Conservation (phyloP, 2,113 vertebrate species). For the Megaceryle maxima region DNA sequence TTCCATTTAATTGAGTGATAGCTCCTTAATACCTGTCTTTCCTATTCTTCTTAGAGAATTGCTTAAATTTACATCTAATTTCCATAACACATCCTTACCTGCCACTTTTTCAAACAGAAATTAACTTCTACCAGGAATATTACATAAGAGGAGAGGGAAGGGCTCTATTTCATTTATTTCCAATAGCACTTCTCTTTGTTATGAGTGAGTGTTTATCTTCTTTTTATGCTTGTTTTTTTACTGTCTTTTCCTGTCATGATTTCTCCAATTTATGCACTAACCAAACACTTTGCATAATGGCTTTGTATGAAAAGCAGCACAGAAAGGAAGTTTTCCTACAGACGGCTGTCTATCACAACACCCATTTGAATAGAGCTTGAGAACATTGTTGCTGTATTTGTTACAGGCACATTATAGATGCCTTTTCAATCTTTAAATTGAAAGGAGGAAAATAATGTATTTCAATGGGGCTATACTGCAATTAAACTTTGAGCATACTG, state of each 20-base stretch:
- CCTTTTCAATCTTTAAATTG: neutral
- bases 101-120: neutral
- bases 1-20: neutral
- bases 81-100: neutral
- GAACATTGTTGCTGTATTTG: neutral
- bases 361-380: neutral
- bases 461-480: neutral
- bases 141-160: neutral
- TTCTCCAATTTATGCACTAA: neutral
- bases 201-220: neutral
- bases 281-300: neutral
- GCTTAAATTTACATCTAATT: neutral
- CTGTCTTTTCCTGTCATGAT: neutral
- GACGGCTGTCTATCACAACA: neutral
- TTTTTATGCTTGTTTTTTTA: neutral
- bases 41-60: neutral
- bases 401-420: neutral
- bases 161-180: neutral
- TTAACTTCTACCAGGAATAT: neutral
- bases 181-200: neutral
- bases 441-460: neutral
- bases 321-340: neutral
- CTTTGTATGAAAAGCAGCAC: neutral
- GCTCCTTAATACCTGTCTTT: neutral
- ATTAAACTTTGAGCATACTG: neutral